Base-by-base conservation (phyloP, 1,140 invertebrate genomes). In the Gonioctena quinquepunctata region DNA sequence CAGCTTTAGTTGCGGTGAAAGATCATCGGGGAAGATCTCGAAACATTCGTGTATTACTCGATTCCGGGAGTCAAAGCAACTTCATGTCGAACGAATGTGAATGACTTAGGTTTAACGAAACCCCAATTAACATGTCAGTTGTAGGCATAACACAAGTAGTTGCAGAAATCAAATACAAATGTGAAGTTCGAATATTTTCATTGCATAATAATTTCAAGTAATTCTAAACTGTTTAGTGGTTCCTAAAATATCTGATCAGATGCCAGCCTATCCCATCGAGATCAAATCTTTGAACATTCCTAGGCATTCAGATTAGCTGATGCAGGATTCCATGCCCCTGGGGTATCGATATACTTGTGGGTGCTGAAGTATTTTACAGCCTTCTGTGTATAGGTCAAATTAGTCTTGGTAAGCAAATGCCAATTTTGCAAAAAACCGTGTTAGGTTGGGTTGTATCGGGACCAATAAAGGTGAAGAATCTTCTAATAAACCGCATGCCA, bases 341-440 rank as follows among this genome's bases (percentile, higher is more conserved):
- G 11, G 11, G 49, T 18, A 65, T 81, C 7, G 77, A 81, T 49
- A 49, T 80, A 50, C 48, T 81, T 18, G 59, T 80, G 18, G 79
- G 77, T 18, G 74, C 76, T 16, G 74, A 74, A 33, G 21, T 75
- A 13, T 77, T 77, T 54, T 75, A 59, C 54, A 60, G 66, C 18
- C 28, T 77, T 22, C 21, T 78, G 6, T 68, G 65, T 33, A 60
- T 68, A 19, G 76, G 72, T 23, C 77, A 78, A 73, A 54, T 54
- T 8, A 54, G 21, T 1, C 50, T 54, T 18, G 50, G 50, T 54
- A 54, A 54, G 7, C 7, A 22, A 2, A 8, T 54, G 8, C 50
- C 50, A 19, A 54, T 22, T n/a, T 18, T 54, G 2, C 18, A 54
- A 2, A 54, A 54, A 54, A 54, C 50, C 16, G 2, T 19, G 18